Evolutionary conservation across 2,888 invertebrate species (phyloP).

Genomic region (Mythimna ferrago): DNA sequence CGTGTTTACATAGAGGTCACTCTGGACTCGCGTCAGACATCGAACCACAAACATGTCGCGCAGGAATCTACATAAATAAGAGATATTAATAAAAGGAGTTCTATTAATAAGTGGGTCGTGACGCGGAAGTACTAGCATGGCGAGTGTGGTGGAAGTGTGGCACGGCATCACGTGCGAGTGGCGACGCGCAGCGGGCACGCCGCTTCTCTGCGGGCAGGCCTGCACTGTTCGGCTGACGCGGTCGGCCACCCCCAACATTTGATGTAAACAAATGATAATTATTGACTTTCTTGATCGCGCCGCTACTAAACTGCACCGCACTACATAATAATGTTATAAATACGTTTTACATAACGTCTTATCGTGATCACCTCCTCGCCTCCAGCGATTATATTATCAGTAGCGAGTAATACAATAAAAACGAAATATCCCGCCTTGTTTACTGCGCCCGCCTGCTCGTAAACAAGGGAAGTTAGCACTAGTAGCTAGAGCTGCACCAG

Average conservation of each 20-base stretch:
- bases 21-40: background rate
- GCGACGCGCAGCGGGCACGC: background rate
- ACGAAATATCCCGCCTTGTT: conserved; percentile 37
- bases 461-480: background rate
- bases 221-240: background rate
- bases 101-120: conserved; percentile 35
- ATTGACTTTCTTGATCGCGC: conserved; percentile 2
- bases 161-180: background rate
- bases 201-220: background rate
- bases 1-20: background rate
- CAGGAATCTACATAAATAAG: background rate
- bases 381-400: conserved; percentile 36
- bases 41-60: conserved; percentile 2
- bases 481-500: background rate
- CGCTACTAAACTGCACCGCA: background rate
- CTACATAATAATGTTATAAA: conserved; percentile 17
- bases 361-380: conserved; percentile 40
- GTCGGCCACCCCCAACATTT: background rate
- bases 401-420: conserved; percentile 6
- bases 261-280: conserved; percentile 8
- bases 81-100: conserved; percentile 17
- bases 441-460: conserved; percentile 11
- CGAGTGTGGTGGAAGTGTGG: conserved; percentile 43
- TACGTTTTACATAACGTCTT: conserved; percentile 45
- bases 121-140: conserved; percentile 45